Evolutionary conservation across 2,113 vertebrate species (phyloP).

Genomic region (Myrmophylax atrothorax): DNA sequence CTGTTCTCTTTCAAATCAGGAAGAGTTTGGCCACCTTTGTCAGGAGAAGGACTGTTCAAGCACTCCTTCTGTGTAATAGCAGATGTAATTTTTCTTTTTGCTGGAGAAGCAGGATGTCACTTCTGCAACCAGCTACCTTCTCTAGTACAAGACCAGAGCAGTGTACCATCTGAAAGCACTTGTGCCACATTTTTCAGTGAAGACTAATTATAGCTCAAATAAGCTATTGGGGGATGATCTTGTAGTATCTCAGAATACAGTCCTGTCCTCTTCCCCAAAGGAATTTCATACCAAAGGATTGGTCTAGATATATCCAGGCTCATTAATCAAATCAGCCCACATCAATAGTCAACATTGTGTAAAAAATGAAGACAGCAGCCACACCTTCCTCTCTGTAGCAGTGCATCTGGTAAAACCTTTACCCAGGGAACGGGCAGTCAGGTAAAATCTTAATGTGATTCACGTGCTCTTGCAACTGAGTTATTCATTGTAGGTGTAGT

Average conservation of each 20-base stretch:
- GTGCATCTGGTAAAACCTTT: background rate
- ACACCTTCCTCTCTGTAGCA: background rate
- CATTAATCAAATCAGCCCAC: background rate
- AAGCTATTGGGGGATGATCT: background rate
- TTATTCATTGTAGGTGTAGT: slow-evolving; percentile 57
- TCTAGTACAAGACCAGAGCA: background rate
- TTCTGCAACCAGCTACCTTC: background rate
- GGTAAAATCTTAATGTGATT: slow-evolving; percentile 29
- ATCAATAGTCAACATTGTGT: background rate
- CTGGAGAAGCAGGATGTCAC: background rate
- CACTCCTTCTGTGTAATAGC: background rate
- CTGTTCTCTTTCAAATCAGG: background rate
- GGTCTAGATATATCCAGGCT: background rate
- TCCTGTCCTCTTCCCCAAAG: background rate
- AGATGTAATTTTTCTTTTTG: background rate
- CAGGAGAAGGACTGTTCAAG: background rate
- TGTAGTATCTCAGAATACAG: background rate
- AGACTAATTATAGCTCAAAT: background rate
- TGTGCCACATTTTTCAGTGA: background rate
- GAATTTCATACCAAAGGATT: background rate
- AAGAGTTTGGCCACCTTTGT: background rate
- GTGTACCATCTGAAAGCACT: background rate
- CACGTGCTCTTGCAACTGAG: slow-evolving; percentile 39
- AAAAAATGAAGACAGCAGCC: background rate
- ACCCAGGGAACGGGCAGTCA: background rate